These are phyloP conservation scores for Thera obeliscata DNA, from an alignment of 2,888 invertebrate genomes.

Conservation along the genomic window DNA sequence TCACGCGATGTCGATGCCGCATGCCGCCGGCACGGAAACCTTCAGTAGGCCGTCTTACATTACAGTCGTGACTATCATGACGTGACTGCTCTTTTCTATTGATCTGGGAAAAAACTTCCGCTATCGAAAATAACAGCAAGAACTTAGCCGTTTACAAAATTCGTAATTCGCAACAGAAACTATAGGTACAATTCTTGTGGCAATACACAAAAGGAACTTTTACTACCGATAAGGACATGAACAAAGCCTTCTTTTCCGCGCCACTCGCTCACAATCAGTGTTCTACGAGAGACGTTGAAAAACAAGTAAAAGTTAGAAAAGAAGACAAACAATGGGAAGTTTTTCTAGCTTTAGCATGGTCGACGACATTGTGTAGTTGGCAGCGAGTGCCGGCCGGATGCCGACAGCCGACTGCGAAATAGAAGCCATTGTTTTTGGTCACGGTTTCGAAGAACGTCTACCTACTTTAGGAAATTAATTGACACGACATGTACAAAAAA, in stretches of 20 bases:
- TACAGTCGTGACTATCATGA: conserved; percentile 46
- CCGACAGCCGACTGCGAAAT: conserved; percentile 60
- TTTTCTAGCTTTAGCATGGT: conserved; percentile 71
- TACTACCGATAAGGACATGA: conserved; percentile 31
- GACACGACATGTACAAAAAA: conserved; percentile 72
- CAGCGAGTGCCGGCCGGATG: conserved; percentile 64
- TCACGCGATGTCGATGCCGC: conserved; percentile 61
- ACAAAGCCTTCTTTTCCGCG: conserved; percentile 44
- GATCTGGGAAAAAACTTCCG: conserved; percentile 38
- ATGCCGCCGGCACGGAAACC: conserved; percentile 48
- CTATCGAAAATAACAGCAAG: conserved; percentile 25
- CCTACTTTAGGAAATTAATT: conserved; percentile 79
- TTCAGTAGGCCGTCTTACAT: conserved; percentile 38
- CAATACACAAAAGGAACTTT: conserved; percentile 32
- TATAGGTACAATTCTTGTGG: conserved; percentile 8
- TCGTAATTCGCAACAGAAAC: conserved; percentile 1
- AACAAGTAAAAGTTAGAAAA: conserved; percentile 67
- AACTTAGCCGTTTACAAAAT: conserved; percentile 11
- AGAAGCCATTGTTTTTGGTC: conserved; percentile 70
- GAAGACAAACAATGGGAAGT: conserved; percentile 66
- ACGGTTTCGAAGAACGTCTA: conserved; percentile 64
- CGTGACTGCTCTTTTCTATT: conserved; percentile 48
- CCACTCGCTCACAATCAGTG: conserved; percentile 52
- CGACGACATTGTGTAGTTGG: conserved; percentile 69
- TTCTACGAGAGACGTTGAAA: conserved; percentile 57